Percentiles rank a stretch among this genome's conserved stretches.
Evolutionary conservation across 2,888 invertebrate species (phyloP).

Genomic region (Drosophila buzzatii): DNA sequence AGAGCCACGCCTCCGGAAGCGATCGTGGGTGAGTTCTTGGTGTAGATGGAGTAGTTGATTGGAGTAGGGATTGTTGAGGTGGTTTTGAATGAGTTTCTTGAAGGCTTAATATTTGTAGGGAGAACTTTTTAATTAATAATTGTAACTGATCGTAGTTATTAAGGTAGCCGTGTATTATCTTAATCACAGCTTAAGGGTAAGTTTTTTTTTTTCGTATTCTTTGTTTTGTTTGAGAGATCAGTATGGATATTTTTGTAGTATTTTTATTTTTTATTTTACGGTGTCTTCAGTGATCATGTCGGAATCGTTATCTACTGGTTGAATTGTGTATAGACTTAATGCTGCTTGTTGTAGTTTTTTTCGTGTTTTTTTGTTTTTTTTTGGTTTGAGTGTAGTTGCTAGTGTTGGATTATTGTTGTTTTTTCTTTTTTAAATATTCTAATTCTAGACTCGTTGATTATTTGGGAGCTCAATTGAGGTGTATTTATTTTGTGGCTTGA

Average conservation of each 20-base stretch:
- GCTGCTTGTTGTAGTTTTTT: neutral
- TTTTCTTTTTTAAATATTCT: too few relatives aligned
- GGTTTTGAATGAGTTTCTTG: neutral
- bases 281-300: too few relatives aligned
- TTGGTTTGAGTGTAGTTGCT: neutral
- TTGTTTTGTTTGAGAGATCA: neutral
- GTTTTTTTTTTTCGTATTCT: neutral
- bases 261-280: too few relatives aligned
- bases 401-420: too few relatives aligned
- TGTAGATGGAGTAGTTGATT: neutral
- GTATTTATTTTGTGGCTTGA: too few relatives aligned
- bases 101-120: neutral
- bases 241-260: neutral
- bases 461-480: too few relatives aligned
- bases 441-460: too few relatives aligned
- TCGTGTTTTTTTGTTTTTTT: too few relatives aligned
- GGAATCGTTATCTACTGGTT: too few relatives aligned
- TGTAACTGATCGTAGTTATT: constrained; percentile 1
- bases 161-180: neutral
- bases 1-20: neutral
- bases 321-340: too few relatives aligned
- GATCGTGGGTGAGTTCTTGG: constrained; percentile 1
- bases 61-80: neutral
- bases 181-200: neutral
- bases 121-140: constrained; percentile 1